Evolutionary conservation across 2,113 vertebrate genomes (phyloP).

Genomic region (Chunga burmeisteri): DNA sequence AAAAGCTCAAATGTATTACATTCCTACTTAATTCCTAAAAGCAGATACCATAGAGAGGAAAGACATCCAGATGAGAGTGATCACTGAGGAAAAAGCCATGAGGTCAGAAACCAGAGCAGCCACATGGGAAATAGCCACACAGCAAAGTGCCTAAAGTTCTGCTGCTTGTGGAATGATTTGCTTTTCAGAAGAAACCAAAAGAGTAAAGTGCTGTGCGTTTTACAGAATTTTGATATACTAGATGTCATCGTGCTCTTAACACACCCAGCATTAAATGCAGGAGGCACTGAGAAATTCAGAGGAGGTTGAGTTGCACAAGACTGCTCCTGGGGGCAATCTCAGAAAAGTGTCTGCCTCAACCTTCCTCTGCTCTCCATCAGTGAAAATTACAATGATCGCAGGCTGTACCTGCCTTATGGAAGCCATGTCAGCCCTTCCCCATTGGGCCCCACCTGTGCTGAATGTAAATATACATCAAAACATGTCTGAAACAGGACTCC

Average conservation of each 20-base stretch:
- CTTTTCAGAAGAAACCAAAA: not conserved
- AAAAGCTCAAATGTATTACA: not conserved
- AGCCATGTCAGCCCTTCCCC: not conserved
- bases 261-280: not conserved
- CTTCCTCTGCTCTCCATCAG: not conserved
- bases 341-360: not conserved
- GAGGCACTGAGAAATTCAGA: not conserved
- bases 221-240: not conserved
- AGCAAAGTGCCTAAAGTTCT: not conserved
- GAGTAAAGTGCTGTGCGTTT: not conserved
- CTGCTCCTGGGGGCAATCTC: not conserved
- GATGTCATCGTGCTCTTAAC: not conserved
- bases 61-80: not conserved
- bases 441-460: fast-evolving
- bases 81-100: not conserved
- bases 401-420: not conserved
- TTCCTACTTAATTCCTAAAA: not conserved
- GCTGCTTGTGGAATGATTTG: not conserved
- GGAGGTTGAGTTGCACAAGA: not conserved
- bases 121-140: not conserved
- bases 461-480: not conserved
- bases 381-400: not conserved
- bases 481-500: not conserved
- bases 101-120: not conserved
- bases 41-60: not conserved